These are phyloP conservation scores for Agriopis leucophaearia DNA, from an alignment of 2,888 invertebrate genomes.

Conservation along the genomic window DNA sequence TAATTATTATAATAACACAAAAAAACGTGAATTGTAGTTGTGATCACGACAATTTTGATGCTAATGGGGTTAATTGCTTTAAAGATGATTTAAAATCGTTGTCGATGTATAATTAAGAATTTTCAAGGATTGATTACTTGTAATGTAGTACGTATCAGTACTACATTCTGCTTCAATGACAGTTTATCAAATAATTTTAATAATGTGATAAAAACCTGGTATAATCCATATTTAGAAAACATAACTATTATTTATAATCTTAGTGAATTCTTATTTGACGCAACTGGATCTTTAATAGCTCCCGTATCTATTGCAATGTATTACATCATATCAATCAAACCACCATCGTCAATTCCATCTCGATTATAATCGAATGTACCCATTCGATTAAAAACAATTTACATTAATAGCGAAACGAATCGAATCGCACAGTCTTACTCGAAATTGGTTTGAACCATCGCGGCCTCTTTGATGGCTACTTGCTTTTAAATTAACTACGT, in stretches of 20 bases:
- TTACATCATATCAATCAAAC: slow-evolving; percentile 26
- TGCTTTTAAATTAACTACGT: slow-evolving; percentile 33
- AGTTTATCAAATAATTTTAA: background rate
- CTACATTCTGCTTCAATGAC: background rate
- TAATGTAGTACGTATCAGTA: too few species aligned
- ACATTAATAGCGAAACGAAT: slow-evolving; percentile 49
- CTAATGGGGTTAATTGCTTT: slow-evolving; percentile 12
- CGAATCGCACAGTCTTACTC: slow-evolving; percentile 45
- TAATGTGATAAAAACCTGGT: background rate
- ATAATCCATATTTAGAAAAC: background rate
- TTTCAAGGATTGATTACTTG: background rate
- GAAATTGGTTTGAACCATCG: slow-evolving; percentile 49
- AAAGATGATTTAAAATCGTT: background rate
- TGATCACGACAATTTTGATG: slow-evolving; percentile 7
- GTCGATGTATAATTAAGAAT: background rate
- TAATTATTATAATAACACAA: background rate
- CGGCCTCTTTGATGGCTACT: slow-evolving; percentile 61
- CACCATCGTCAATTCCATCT: slow-evolving; percentile 21
- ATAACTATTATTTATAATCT: background rate
- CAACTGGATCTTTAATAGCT: slow-evolving; percentile 16
- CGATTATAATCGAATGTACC: slow-evolving; percentile 16
- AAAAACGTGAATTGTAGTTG: background rate
- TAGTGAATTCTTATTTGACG: background rate
- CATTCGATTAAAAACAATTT: slow-evolving; percentile 36
- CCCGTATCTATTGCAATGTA: slow-evolving; percentile 22